Conservation (phyloP, 2,888 invertebrate species). For the Pardosa pseudoannulata region DNA sequence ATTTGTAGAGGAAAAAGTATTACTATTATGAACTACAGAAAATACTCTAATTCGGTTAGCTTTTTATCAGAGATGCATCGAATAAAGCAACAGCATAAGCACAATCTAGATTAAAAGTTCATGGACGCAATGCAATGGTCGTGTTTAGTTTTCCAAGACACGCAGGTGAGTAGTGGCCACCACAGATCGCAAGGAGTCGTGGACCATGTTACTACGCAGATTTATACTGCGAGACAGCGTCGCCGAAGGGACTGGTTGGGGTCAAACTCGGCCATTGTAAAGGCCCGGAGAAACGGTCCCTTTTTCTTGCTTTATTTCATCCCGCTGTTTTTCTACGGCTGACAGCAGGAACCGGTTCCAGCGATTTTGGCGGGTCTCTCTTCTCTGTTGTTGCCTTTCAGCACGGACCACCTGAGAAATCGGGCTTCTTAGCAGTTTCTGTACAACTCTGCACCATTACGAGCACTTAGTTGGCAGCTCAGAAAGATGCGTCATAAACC, state of each 20-base stretch:
- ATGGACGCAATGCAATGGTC: too few species aligned
- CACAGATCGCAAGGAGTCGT: background rate
- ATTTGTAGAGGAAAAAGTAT: too few species aligned
- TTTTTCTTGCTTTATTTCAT: slow-evolving; percentile 29
- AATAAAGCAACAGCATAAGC: too few species aligned
- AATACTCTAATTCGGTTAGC: too few species aligned
- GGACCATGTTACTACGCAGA: slow-evolving; percentile 19
- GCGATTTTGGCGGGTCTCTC: slow-evolving; percentile 58
- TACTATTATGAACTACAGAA: too few species aligned
- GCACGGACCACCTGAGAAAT: background rate
- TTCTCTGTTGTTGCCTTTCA: background rate
- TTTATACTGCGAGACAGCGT: slow-evolving; percentile 8
- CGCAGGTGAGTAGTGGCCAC: background rate
- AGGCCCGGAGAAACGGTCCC: slow-evolving; percentile 49
- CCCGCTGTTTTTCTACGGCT: slow-evolving; percentile 53
- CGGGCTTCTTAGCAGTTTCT: background rate
- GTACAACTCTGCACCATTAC: too few species aligned
- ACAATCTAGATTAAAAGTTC: too few species aligned
- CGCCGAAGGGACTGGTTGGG: slow-evolving; percentile 47
- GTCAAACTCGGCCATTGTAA: slow-evolving; percentile 65
- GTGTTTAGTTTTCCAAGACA: too few species aligned
- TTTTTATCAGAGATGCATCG: too few species aligned
- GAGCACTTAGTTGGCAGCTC: too few species aligned
- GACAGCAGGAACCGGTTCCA: slow-evolving; percentile 54
- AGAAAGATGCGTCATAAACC: background rate